Conservation (phyloP, 37 sponge, comb jelly and placozoan species). For the Ianthella basta region DNA sequence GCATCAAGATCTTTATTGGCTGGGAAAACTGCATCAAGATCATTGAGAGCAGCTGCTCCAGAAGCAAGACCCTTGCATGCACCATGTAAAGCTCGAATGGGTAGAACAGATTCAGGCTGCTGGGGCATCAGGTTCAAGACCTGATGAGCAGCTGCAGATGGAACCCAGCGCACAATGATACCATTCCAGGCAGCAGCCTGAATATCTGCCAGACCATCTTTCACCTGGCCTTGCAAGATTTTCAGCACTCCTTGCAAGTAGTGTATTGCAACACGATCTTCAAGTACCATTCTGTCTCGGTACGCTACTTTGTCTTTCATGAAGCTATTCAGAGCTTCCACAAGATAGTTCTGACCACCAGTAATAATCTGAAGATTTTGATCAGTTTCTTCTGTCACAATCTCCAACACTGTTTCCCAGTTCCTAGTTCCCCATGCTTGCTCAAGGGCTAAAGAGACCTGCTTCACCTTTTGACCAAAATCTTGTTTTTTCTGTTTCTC, state of each 20-base stretch:
- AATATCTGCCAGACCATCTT: too few relatives aligned
- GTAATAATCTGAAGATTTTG: not conserved
- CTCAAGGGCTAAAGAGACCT: not conserved
- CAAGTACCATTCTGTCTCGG: not conserved
- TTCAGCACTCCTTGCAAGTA: not conserved
- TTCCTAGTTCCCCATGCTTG: not conserved
- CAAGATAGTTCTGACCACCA: not conserved
- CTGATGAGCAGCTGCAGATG: too few relatives aligned
- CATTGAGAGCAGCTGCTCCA: too few relatives aligned
- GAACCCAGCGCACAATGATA: too few relatives aligned
- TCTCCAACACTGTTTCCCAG: not conserved
- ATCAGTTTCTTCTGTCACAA: not conserved
- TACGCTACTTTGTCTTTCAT: not conserved
- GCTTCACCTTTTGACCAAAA: not conserved
- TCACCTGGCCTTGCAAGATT: too few relatives aligned
- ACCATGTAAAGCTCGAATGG: too few relatives aligned
- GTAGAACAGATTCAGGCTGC: too few relatives aligned
- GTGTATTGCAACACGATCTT: not conserved
- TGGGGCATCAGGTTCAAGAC: too few relatives aligned
- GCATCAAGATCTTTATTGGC: too few relatives aligned
- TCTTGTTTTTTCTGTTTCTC: not conserved
- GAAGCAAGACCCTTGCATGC: too few relatives aligned
- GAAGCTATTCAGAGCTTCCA: conserved; percentile 3
- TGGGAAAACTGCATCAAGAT: too few relatives aligned
- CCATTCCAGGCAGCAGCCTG: too few relatives aligned